Conservation (phyloP, 2,888 invertebrate genomes). For the Nemotelus nigrinus region DNA sequence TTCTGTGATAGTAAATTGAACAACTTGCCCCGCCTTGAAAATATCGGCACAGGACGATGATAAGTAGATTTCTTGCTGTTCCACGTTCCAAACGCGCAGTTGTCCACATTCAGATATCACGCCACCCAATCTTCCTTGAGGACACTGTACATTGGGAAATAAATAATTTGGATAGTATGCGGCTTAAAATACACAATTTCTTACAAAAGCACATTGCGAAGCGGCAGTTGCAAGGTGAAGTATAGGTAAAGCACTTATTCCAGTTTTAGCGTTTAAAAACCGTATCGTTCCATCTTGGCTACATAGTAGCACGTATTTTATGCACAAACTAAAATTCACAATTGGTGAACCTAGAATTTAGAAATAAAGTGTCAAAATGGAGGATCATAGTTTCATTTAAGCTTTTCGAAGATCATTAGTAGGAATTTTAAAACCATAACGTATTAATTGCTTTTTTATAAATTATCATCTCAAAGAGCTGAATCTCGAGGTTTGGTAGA, state of each 20-base stretch:
- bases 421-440: too few relatives aligned
- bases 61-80: constrained; percentile 55
- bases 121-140: constrained; percentile 61
- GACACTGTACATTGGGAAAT: constrained; percentile 55
- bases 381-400: too few relatives aligned
- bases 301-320: constrained; percentile 62
- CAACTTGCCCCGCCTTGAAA: constrained; percentile 66
- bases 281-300: constrained; percentile 63
- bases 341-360: constrained; percentile 59
- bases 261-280: constrained; percentile 59
- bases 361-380: background rate
- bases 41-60: constrained; percentile 61
- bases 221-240: constrained; percentile 60
- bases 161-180: background rate
- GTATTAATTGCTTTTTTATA: too few relatives aligned
- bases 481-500: too few relatives aligned
- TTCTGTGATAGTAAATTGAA: constrained; percentile 71
- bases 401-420: too few relatives aligned
- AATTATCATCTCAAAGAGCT: too few relatives aligned
- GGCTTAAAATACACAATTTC: constrained; percentile 47
- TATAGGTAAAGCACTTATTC: constrained; percentile 60
- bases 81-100: constrained; percentile 62
- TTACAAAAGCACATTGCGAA: constrained; percentile 63
- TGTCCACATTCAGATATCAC: constrained; percentile 62
- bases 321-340: constrained; percentile 61